These are phyloP conservation scores for Meriones psammophilus DNA, from an alignment of 2,797 vertebrate genomes.

Conservation along the genomic window DNA sequence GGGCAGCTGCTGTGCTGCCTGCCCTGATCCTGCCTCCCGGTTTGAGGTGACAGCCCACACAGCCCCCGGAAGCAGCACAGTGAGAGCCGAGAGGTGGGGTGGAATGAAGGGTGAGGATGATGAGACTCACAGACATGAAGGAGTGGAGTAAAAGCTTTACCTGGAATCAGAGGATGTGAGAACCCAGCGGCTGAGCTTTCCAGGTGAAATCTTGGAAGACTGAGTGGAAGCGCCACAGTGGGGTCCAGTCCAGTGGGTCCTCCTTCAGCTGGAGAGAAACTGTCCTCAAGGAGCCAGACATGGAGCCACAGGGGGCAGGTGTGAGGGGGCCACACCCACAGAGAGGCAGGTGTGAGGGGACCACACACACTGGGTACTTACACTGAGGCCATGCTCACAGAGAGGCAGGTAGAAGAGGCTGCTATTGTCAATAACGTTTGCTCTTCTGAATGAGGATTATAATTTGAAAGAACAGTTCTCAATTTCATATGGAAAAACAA, in stretches of 20 bases:
- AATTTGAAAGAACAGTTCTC: no score
- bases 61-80: neutral
- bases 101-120: neutral
- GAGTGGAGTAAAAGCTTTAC: neutral
- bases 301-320: neutral
- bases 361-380: neutral
- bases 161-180: neutral
- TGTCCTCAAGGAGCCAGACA: neutral
- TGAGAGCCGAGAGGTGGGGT: neutral
- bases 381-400: neutral
- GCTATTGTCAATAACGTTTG: neutral
- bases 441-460: no score
- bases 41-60: no score
- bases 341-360: neutral
- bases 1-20: neutral
- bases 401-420: neutral
- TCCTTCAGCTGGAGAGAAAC: constrained; percentile 53
- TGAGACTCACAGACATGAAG: neutral
- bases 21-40: neutral
- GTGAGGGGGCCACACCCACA: neutral
- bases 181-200: neutral
- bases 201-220: neutral
- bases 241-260: neutral
- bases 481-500: no score
- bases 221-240: neutral